Evolutionary conservation across 2,888 invertebrate species (phyloP).

Genomic region (Elysia crispata): DNA sequence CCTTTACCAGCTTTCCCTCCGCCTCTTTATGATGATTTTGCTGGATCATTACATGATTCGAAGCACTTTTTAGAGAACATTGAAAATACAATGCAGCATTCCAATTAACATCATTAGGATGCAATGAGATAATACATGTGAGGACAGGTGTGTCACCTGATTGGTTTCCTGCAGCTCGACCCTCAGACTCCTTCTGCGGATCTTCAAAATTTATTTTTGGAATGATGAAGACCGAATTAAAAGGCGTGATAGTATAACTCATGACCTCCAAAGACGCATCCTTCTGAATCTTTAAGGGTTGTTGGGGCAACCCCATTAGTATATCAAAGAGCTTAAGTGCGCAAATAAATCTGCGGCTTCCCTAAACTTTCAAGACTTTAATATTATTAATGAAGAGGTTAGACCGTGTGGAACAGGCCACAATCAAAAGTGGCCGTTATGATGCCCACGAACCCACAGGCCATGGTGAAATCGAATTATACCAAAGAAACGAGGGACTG

Average conservation of each 20-base stretch:
- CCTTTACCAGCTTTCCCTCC: too few relatives aligned
- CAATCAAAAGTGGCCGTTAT: background rate
- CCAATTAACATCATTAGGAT: conserved; percentile 2
- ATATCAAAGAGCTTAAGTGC: background rate
- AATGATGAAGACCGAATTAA: background rate
- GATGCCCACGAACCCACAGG: background rate
- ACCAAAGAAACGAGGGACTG: background rate
- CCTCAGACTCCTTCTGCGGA: too few relatives aligned
- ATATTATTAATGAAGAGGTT: background rate
- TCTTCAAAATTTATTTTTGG: conserved; percentile 1
- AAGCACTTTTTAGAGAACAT: conserved; percentile 1
- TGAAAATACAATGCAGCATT: background rate
- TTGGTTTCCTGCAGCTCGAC: too few relatives aligned
- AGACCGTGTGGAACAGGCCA: background rate
- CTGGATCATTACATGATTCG: background rate
- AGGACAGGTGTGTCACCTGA: background rate
- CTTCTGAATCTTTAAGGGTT: background rate
- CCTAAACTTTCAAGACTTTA: background rate
- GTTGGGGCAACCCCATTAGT: background rate
- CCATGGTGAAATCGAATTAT: background rate
- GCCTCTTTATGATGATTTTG: too few relatives aligned
- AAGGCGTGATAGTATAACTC: background rate
- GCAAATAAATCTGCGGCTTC: conserved; percentile 5
- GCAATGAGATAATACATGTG: background rate
- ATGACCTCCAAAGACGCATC: background rate